phyloP scores from a whole-genome alignment of 2,797 vertebrate genomes.

The Parauchenoglanis punctatus region DNA sequence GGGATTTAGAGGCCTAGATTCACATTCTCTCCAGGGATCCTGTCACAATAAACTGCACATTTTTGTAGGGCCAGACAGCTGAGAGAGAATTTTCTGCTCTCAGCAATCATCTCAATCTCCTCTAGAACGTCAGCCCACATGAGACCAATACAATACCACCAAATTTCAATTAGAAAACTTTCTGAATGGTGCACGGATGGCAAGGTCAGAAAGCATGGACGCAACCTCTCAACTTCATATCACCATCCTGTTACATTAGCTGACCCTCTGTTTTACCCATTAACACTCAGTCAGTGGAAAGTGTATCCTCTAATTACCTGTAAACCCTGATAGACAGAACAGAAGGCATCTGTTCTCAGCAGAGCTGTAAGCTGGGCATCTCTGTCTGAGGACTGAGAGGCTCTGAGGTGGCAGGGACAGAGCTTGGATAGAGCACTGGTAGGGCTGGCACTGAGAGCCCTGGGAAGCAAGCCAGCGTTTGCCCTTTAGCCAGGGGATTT shows the following conservation, averaged over 20 bases:
- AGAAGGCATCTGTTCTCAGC: slow-evolving; percentile 17
- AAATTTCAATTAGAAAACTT: background rate
- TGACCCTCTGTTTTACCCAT: background rate
- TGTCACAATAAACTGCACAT: slow-evolving; percentile 63
- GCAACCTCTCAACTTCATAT: slow-evolving; percentile 3
- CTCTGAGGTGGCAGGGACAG: slow-evolving; percentile 22
- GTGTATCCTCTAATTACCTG: slow-evolving; percentile 20
- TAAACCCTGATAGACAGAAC: slow-evolving; percentile 14
- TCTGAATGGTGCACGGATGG: slow-evolving; percentile 5
- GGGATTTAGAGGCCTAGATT: slow-evolving; percentile 50
- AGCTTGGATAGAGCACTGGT: slow-evolving; percentile 23
- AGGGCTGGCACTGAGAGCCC: slow-evolving; percentile 41
- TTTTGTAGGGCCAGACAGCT: slow-evolving; percentile 60
- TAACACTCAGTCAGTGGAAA: slow-evolving; percentile 6
- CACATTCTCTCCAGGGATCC: slow-evolving; percentile 56
- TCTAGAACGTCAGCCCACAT: slow-evolving; percentile 33
- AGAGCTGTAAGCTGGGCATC: slow-evolving; percentile 20
- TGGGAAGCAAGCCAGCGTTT: slow-evolving; percentile 49
- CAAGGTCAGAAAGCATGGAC: slow-evolving; percentile 8
- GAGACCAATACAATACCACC: slow-evolving; percentile 17
- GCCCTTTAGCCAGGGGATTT: slow-evolving; percentile 41
- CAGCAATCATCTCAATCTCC: slow-evolving; percentile 30
- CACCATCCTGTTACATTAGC: slow-evolving; percentile 7
- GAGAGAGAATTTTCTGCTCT: slow-evolving; percentile 47
- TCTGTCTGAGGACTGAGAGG: slow-evolving; percentile 30